Percentiles rank a stretch among this genome's conserved stretches.
Conservation (phyloP, 2,888 invertebrate genomes). For the Miltochrista miniata region DNA sequence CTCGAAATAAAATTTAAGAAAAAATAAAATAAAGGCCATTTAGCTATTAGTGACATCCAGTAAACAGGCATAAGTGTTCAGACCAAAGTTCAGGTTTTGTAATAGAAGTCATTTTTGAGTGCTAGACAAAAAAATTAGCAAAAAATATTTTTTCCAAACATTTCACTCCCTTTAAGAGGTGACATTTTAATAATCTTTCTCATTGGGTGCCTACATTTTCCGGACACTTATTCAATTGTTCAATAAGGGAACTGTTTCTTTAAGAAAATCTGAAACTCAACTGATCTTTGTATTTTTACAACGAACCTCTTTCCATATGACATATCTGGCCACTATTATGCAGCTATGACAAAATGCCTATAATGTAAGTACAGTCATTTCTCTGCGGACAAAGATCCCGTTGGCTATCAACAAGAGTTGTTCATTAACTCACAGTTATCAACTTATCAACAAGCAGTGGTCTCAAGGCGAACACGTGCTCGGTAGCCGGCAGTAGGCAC, state of each 20-base stretch:
- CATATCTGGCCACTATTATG: background rate
- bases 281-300: background rate
- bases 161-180: no score
- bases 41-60: background rate
- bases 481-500: constrained; percentile 26
- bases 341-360: background rate
- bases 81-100: constrained; percentile 1
- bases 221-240: no score
- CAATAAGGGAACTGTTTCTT: no score
- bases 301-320: constrained; percentile 1
- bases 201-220: no score
- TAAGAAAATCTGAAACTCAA: constrained; percentile 1
- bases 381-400: constrained; percentile 22
- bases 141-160: no score
- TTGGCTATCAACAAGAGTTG: constrained; percentile 40
- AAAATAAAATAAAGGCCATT: constrained; percentile 12
- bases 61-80: no score
- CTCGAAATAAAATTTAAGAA: constrained; percentile 44
- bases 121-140: no score
- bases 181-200: no score
- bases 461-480: constrained; percentile 64
- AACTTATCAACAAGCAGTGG: constrained; percentile 53
- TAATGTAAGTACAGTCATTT: background rate
- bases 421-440: constrained; percentile 53
- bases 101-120: background rate